Base-by-base conservation (phyloP, 1,140 invertebrate genomes). In the Caenorhabditis elegans region DNA sequence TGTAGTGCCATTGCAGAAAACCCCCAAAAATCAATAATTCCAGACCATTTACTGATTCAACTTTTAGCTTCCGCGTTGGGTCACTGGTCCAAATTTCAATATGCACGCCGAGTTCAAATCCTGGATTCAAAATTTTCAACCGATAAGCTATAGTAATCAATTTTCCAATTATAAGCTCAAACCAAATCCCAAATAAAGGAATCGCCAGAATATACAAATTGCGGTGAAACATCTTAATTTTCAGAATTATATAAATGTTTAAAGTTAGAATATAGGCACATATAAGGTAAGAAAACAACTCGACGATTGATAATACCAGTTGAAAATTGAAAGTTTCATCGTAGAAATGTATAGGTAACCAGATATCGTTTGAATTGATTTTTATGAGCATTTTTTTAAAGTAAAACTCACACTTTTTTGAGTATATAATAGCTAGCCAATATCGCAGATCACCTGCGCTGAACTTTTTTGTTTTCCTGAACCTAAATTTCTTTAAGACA, bases 1-100 rank as follows among this genome's bases (percentile, higher is more conserved):
- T 70, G 34, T 70, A 70, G 39, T 70, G 60, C 36, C 43, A 70
- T n/a, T 70, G 34, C 60, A 70, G 19, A 39, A 70, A 70, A 10
- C 60, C 60, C 19, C 34, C 60, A 36, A 70, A 19, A 19, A 70
- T 70, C 19, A 70, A n/a, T 22, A 70, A 39, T 22, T 70, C 60
- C 5, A 70, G 34, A 1, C 60, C 60, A 0, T 70, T n/a, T 5
- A 39, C 36, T 3, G 60, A 70, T 1, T 70, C 60, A 39, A 70
- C 60, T 13, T 24, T 43, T n/a, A 70, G 28, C 60, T 39, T 70
- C 43, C 43, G 36, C 0, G 36, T 6, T 3, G 60, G 60, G 39
- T 70, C 13, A 39, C 43, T 34, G 6, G 60, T 70, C 60, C 60
- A 70, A 19, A 70, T 22, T 1, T 22, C 60, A 39, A 39, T 39